A percentile compares a stretch with the other conserved stretches of the same genome.
Conservation (phyloP, 2,888 invertebrate species). For the Thumatha senex region DNA sequence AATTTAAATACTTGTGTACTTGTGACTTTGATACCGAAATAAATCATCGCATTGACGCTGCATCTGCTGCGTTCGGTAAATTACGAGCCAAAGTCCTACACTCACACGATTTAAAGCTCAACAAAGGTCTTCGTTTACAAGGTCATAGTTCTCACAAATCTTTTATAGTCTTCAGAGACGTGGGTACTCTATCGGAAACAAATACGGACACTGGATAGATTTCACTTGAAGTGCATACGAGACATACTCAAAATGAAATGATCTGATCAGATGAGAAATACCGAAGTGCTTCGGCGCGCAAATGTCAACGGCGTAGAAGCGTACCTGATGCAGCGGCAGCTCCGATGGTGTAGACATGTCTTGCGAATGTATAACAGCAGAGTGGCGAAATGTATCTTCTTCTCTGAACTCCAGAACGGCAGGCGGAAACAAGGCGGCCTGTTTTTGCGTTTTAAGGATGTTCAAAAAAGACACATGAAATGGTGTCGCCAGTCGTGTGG, state of each 20-base stretch:
- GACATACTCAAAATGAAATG: conserved; percentile 13
- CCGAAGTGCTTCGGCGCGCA: too few species aligned
- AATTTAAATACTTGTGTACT: conserved; percentile 19
- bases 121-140: too few species aligned
- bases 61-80: conserved; percentile 21
- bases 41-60: conserved; percentile 19
- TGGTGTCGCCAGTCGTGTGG: too few species aligned
- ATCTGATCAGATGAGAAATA: conserved; percentile 6
- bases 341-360: neutral
- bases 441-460: neutral
- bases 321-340: neutral
- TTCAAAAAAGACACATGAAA: neutral
- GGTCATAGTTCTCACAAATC: conserved; percentile 14
- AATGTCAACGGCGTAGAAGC: neutral
- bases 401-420: too few species aligned
- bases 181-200: conserved; percentile 19
- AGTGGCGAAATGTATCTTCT: neutral
- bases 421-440: neutral
- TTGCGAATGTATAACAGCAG: neutral
- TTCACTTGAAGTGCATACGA: conserved; percentile 19
- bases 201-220: conserved; percentile 14
- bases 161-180: conserved; percentile 18
- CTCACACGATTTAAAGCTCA: conserved; percentile 9
- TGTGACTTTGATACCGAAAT: conserved; percentile 18
- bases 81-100: conserved; percentile 9